Conservation (phyloP, 1,140 invertebrate species). For the Drosophila sucinea region DNA sequence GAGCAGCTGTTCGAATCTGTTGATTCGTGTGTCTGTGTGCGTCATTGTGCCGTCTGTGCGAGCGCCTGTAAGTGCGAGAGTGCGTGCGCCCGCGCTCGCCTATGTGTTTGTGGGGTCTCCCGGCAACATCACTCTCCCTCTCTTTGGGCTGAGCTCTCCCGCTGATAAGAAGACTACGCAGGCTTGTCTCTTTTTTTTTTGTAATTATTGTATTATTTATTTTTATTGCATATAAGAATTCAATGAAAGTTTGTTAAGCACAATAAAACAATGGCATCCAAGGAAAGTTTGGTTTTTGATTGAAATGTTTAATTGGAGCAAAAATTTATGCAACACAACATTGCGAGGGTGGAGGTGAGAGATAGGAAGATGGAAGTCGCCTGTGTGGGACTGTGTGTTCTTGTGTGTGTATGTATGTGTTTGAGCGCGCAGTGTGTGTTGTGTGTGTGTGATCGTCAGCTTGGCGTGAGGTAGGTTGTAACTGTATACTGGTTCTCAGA, state of each 20-base stretch:
- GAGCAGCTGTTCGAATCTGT: slow-evolving; percentile 63
- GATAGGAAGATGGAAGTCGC: not conserved
- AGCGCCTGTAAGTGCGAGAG: not conserved
- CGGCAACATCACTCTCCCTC: slow-evolving; percentile 50
- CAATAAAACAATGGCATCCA: slow-evolving; percentile 58
- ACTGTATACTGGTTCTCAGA: slow-evolving; percentile 52
- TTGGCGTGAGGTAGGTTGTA: slow-evolving; percentile 75
- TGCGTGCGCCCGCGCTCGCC: not conserved
- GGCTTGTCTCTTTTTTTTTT: slow-evolving; percentile 21
- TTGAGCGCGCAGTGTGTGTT: slow-evolving; percentile 39
- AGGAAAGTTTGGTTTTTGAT: slow-evolving; percentile 61
- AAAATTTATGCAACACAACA: slow-evolving; percentile 72
- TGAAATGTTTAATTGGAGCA: slow-evolving; percentile 69
- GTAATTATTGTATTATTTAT: slow-evolving; percentile 21
- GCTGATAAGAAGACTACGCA: slow-evolving; percentile 50
- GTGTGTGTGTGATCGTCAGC: slow-evolving; percentile 33
- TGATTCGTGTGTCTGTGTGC: slow-evolving; percentile 3
- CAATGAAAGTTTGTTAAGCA: slow-evolving; percentile 74
- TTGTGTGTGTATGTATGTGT: slow-evolving; percentile 5
- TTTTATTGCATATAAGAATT: slow-evolving; percentile 70
- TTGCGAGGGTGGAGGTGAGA: slow-evolving; percentile 33
- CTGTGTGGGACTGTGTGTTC: not conserved
- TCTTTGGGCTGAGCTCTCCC: slow-evolving; percentile 34
- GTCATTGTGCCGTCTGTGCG: not conserved
- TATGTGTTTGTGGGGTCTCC: slow-evolving; percentile 27